Conservation (phyloP, 1,140 invertebrate species). For the Agrypnia vestita region DNA sequence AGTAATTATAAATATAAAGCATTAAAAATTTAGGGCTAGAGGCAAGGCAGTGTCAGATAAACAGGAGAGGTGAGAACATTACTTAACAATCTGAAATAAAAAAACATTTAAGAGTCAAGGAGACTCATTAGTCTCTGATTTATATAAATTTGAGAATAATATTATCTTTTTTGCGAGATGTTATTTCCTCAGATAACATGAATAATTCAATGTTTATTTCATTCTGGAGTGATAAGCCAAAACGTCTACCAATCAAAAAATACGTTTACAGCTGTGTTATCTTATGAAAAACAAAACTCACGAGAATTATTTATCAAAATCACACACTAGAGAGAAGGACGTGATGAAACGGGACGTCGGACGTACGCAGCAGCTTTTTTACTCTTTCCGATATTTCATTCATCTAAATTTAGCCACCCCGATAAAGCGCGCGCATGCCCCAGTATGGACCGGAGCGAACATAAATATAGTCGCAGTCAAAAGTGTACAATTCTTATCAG, state of each 20-base stretch:
- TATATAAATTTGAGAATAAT: too few species aligned
- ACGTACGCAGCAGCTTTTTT: constrained; percentile 10
- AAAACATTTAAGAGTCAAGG: too few species aligned
- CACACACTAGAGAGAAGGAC: background rate
- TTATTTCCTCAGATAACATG: background rate
- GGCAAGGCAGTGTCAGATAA: too few species aligned
- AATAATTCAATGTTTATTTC: constrained; percentile 6
- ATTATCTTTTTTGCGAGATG: too few species aligned
- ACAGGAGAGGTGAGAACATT: too few species aligned
- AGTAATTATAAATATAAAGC: too few species aligned
- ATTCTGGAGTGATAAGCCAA: background rate
- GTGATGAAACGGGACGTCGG: background rate
- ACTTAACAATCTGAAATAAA: too few species aligned
- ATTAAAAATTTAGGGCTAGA: too few species aligned
- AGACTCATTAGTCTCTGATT: too few species aligned
- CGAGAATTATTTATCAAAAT: constrained; percentile 24
- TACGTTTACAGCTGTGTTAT: background rate
- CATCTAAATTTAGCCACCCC: constrained; percentile 25
- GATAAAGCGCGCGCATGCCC: constrained; percentile 8
- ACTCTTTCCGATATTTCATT: constrained; percentile 1
- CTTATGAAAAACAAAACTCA: constrained; percentile 29
- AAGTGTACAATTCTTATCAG: background rate
- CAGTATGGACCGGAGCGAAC: background rate
- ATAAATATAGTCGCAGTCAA: background rate
- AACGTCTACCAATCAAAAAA: constrained; percentile 17